Conservation (phyloP, 2,888 invertebrate genomes). For the Netelia fuscicornis region DNA sequence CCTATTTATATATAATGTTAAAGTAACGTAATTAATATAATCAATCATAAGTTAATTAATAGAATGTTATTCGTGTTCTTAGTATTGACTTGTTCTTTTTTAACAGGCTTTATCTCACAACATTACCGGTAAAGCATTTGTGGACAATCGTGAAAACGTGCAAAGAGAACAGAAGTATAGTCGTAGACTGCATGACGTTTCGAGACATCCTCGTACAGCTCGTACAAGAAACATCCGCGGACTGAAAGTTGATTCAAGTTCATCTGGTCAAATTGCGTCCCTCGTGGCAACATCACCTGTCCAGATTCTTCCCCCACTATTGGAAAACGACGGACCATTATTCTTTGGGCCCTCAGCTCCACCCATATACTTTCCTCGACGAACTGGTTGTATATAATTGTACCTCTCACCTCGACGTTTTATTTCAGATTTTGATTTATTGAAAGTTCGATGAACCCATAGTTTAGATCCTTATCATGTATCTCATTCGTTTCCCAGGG, state of each 20-base stretch:
- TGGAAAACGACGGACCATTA: constrained; percentile 22
- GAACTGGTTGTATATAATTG: background rate
- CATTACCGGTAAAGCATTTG: constrained; percentile 65
- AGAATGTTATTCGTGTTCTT: background rate
- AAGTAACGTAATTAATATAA: background rate
- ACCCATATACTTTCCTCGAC: constrained; percentile 12
- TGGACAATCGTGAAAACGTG: constrained; percentile 39
- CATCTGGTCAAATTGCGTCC: constrained; percentile 49
- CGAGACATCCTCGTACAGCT: constrained; percentile 50
- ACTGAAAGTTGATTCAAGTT: constrained; percentile 73
- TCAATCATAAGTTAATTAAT: background rate
- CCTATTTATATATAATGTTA: constrained; percentile 1
- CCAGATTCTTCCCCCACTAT: constrained; percentile 58
- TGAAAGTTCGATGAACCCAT: constrained; percentile 23
- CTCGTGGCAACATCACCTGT: constrained; percentile 58
- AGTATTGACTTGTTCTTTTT: background rate
- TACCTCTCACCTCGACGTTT: background rate
- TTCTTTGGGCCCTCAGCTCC: constrained; percentile 16
- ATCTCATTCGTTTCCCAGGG: background rate
- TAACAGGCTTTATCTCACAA: constrained; percentile 1
- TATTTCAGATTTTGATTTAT: background rate
- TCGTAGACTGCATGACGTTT: constrained; percentile 66
- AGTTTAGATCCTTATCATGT: background rate
- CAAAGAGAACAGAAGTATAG: constrained; percentile 46
- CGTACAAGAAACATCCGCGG: constrained; percentile 70